phyloP scores from a whole-genome alignment of 2,888 invertebrate species.

The Labia minor region DNA sequence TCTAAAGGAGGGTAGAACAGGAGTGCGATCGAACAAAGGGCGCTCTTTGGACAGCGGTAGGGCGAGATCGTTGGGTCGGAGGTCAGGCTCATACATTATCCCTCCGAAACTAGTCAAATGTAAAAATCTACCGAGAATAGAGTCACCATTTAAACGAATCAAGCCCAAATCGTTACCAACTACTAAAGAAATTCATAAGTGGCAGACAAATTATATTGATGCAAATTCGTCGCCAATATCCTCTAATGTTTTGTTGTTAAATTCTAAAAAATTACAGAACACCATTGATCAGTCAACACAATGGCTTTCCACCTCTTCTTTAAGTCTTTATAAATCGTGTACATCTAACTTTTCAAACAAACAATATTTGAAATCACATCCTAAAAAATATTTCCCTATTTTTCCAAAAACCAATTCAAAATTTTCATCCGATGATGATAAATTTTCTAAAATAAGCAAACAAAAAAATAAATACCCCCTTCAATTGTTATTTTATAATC shows the following conservation, averaged over 20 bases:
- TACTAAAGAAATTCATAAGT: not conserved
- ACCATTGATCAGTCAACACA: no score
- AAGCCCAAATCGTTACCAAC: not conserved
- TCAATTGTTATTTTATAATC: not conserved
- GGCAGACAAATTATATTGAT: no score
- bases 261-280: no score
- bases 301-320: no score
- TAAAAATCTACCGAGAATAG: not conserved
- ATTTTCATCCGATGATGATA: not conserved
- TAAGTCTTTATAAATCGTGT: no score
- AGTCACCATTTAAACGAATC: not conserved
- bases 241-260: not conserved
- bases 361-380: no score
- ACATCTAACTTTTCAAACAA: no score
- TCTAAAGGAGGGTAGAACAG: no score
- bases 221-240: no score
- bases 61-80: not conserved
- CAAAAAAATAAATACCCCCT: not conserved
- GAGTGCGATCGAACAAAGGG: no score
- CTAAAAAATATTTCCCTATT: no score
- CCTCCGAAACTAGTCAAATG: not conserved
- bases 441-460: not conserved
- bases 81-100: not conserved
- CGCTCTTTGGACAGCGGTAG: no score
- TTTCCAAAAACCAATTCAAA: not conserved